phyloP scores from a whole-genome alignment of 1,140 invertebrate genomes.

The Bombus breviceps region DNA sequence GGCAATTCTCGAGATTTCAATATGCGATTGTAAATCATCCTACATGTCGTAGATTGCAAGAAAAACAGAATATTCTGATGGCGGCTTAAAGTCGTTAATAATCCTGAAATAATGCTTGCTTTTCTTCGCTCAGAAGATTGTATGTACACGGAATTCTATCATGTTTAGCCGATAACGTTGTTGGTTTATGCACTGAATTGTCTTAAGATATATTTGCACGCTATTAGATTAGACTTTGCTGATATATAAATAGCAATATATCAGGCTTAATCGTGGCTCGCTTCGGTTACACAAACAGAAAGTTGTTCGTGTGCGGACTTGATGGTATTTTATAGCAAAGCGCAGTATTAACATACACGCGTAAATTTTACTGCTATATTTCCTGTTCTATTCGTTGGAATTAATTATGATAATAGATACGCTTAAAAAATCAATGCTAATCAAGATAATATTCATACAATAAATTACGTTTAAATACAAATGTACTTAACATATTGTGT shows the following conservation, averaged over 20 bases:
- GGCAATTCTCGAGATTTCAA: background rate
- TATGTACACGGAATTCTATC: slow-evolving; percentile 28
- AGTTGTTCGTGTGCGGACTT: slow-evolving; percentile 11
- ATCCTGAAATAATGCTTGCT: slow-evolving; percentile 38
- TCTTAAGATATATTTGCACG: slow-evolving; percentile 51
- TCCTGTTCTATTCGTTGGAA: background rate
- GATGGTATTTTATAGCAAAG: slow-evolving; percentile 11
- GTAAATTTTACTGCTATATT: background rate
- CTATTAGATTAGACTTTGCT: slow-evolving; percentile 30
- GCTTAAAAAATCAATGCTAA: background rate
- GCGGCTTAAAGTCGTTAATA: slow-evolving; percentile 30
- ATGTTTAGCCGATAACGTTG: slow-evolving; percentile 31
- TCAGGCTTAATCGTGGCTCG: slow-evolving; percentile 31
- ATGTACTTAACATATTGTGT: background rate
- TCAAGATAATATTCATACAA: background rate
- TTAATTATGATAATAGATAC: background rate
- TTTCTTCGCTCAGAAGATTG: slow-evolving; percentile 28
- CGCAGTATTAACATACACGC: background rate
- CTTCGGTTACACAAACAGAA: slow-evolving; percentile 17
- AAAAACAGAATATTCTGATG: slow-evolving; percentile 5
- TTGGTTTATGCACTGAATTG: slow-evolving; percentile 30
- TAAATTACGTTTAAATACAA: background rate
- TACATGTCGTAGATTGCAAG: background rate
- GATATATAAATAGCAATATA: slow-evolving; percentile 46
- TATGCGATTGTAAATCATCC: background rate